Conservation (phyloP, 2,113 vertebrate species). For the Otis tarda region DNA sequence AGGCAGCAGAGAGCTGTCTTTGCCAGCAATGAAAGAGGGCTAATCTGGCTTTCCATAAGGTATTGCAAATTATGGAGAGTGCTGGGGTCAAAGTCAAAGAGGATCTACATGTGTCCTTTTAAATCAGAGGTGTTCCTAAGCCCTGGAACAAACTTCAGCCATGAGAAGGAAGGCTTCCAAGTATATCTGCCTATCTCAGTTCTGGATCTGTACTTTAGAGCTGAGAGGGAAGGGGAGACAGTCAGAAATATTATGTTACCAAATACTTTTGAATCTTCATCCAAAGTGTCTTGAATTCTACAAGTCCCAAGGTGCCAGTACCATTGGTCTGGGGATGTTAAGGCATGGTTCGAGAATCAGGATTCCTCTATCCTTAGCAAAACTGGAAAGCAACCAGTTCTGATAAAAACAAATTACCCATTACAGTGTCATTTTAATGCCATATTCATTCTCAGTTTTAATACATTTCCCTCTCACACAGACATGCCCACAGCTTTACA, state of each 20-base stretch:
- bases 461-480: not conserved
- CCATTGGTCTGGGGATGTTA: conserved; percentile 65
- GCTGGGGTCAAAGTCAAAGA: not conserved
- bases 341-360: conserved; percentile 5
- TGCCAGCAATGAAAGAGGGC: not conserved
- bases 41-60: not conserved
- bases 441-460: not conserved
- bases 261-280: conserved; percentile 88
- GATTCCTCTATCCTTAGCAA: not conserved
- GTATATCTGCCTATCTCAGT: not conserved
- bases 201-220: not conserved
- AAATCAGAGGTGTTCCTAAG: not conserved
- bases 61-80: not conserved
- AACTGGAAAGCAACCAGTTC: not conserved
- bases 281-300: conserved; percentile 87
- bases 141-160: not conserved
- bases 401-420: not conserved
- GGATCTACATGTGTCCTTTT: not conserved
- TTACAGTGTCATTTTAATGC: not conserved
- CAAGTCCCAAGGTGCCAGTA: conserved; percentile 79
- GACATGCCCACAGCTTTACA: not conserved
- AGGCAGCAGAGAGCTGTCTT: not conserved
- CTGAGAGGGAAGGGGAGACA: not conserved
- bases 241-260: conserved; percentile 70
- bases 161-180: not conserved